Evolutionary conservation across 1,140 invertebrate genomes (phyloP).

Genomic region (Tribolium castaneum): DNA sequence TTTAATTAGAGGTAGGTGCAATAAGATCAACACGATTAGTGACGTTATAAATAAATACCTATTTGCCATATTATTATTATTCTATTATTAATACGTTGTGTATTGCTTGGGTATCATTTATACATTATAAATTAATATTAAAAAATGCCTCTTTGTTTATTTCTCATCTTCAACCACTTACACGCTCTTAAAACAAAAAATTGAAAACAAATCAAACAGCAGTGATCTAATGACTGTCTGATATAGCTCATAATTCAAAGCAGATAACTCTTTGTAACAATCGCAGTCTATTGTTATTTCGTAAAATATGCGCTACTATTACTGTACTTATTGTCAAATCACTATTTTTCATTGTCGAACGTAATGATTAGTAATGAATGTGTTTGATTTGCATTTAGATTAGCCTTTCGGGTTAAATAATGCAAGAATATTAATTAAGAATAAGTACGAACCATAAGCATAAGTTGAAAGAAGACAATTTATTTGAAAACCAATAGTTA

Average conservation of each 20-base stretch:
- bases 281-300: neutral
- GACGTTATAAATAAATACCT: slow-evolving; percentile 60
- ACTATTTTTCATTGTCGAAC: neutral
- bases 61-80: slow-evolving; percentile 63
- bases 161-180: neutral
- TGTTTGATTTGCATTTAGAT: neutral
- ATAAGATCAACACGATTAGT: slow-evolving; percentile 58
- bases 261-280: neutral
- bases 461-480: neutral
- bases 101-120: slow-evolving; percentile 63
- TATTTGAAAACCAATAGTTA: no score
- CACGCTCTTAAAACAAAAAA: no score
- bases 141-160: slow-evolving; percentile 35
- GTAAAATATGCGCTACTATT: neutral
- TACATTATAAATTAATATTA: slow-evolving; percentile 61
- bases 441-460: neutral
- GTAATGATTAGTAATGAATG: neutral
- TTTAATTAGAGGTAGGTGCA: slow-evolving; percentile 63
- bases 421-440: neutral
- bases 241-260: neutral
- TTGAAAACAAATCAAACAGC: no score
- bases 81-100: slow-evolving; percentile 59
- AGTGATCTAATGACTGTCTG: no score
- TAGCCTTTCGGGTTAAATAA: neutral
- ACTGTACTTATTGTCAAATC: neutral